These are phyloP conservation scores for Condylostylus longicornis DNA, from an alignment of 1,140 invertebrate genomes.

Conservation along the genomic window DNA sequence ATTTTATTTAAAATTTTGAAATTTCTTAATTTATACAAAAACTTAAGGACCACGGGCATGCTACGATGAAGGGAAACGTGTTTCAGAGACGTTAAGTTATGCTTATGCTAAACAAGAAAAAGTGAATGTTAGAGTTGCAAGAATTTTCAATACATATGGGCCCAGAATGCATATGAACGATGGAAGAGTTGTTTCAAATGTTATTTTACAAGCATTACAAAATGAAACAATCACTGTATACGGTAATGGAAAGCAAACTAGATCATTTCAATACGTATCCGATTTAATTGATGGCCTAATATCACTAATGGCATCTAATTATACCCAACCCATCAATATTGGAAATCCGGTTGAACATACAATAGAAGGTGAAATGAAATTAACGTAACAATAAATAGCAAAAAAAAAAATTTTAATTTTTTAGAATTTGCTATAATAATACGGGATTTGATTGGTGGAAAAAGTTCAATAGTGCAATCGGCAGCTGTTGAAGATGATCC, in stretches of 20 bases:
- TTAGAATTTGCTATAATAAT: conserved; percentile 90
- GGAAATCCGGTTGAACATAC: conserved; percentile 97
- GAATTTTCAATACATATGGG: conserved; percentile 99
- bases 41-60: conserved; percentile 75
- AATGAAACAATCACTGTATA: conserved; percentile 93
- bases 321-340: conserved; percentile 84
- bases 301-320: conserved; percentile 86
- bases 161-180: conserved; percentile 99
- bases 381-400: background rate
- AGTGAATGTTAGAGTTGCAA: conserved; percentile 83
- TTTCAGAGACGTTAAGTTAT: conserved; percentile 91
- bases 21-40: background rate
- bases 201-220: conserved; percentile 91
- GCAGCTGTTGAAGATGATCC: conserved; percentile 90
- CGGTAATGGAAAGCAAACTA: conserved; percentile 88
- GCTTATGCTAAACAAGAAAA: conserved; percentile 95
- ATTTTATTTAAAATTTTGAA: background rate
- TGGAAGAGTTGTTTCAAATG: conserved; percentile 96
- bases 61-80: conserved; percentile 97
- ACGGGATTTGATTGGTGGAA: conserved; percentile 67
- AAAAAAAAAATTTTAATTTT: conserved; percentile 14
- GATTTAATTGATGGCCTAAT: conserved; percentile 94
- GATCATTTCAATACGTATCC: conserved; percentile 96
- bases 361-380: conserved; percentile 62
- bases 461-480: conserved; percentile 66